Percentiles rank a stretch among this genome's conserved stretches.
These are phyloP conservation scores for Onthophagus sagittarius DNA, from an alignment of 2,888 invertebrate species.

Conservation along the genomic window DNA sequence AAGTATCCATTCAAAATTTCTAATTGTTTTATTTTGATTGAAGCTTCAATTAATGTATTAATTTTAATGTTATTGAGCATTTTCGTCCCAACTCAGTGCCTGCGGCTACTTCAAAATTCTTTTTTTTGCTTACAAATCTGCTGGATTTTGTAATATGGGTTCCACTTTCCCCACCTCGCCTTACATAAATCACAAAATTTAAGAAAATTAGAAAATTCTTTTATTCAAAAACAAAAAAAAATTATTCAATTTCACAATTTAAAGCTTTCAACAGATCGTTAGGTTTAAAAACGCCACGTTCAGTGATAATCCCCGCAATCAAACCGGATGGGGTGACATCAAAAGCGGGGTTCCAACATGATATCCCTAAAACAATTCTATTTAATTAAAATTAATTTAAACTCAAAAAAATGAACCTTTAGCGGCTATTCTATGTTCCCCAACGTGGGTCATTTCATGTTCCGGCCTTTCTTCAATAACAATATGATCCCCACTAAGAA, in stretches of 20 bases:
- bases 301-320: slow-evolving; percentile 93
- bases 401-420: slow-evolving; percentile 55
- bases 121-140: too few relatives aligned
- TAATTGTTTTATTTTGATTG: too few relatives aligned
- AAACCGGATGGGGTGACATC: slow-evolving; percentile 93
- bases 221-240: neutral
- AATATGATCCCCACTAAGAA: slow-evolving; percentile 79
- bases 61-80: too few relatives aligned
- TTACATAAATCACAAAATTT: neutral
- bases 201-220: neutral
- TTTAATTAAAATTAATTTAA: neutral
- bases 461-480: slow-evolving; percentile 91
- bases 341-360: slow-evolving; percentile 98
- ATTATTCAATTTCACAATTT: neutral
- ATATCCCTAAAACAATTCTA: slow-evolving; percentile 61
- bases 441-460: slow-evolving; percentile 87
- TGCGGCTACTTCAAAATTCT: too few relatives aligned
- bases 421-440: slow-evolving; percentile 83
- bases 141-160: too few relatives aligned
- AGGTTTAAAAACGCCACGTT: slow-evolving; percentile 80
- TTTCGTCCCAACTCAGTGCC: too few relatives aligned
- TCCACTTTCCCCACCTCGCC: too few relatives aligned
- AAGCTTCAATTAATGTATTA: too few relatives aligned
- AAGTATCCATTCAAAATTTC: too few relatives aligned
- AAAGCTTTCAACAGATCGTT: neutral